Evolutionary conservation across 1,140 invertebrate species (phyloP), one percentile per base, ranked within the genome.

Genomic region (Paraescarpia echinospica): DNA sequence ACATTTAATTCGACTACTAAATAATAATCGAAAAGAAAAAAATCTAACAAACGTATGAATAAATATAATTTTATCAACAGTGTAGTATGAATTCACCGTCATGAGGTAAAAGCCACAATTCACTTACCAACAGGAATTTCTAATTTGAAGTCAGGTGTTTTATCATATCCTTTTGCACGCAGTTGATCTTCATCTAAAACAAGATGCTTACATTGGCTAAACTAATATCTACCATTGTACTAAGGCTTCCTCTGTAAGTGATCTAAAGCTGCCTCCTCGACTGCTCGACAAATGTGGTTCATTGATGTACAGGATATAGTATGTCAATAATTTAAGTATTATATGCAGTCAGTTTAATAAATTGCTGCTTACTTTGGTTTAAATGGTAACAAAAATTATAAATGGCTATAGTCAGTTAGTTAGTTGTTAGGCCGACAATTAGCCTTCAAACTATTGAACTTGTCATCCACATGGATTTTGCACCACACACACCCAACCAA

Each of bases 101-200:
- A 77, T 31, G 59, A 77, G 59, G 59, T 77, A n/a, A n/a, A n/a
- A n/a, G n/a, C n/a, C 12, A 92, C 34, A 90, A 90, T 34, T 90
- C 14, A 41, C 94, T 94, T 94, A 97, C 96, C 96, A 93, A 99
- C 97, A 1, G 98, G 98, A 35, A 99, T 96, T 95, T 98, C 98
- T 90, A 99, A 96, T 96, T 98, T 99, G 35, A 98, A 97, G 96
- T 99, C 99, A 14, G 98, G 98, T 22, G 99, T 99, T 96, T 99
- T 99, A 95, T 99, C 98, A 96, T 98, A 99, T 2, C 98, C 98
- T 95, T 97, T 97, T 89, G 96, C 96, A 93, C 98, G 96, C 88
- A 99, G 96, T 93, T 98, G 97, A 92, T 98, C 97, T 96, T 99
- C 99, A 96, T 98, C 97, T 94, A 97, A 91, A 93, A 97, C 93